A percentile compares a stretch with the other conserved stretches of the same genome.
Evolutionary conservation across 2,113 vertebrate genomes (phyloP).

Genomic region (Oncorhynchus mykiss): DNA sequence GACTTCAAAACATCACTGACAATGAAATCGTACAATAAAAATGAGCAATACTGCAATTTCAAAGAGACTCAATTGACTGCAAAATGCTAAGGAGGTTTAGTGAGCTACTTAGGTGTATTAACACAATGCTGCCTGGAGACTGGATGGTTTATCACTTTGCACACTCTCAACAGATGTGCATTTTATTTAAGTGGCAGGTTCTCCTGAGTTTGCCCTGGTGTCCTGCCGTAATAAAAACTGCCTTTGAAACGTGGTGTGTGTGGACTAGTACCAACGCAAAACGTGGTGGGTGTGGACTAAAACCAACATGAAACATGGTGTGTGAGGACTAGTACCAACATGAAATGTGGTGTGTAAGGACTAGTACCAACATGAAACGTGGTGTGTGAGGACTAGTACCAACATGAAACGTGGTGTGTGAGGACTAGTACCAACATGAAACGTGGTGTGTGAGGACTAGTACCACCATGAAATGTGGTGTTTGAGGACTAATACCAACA

Average conservation of each 20-base stretch:
- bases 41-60: not conserved
- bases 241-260: conserved; percentile 82
- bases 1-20: not conserved
- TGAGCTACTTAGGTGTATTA: conserved; percentile 48
- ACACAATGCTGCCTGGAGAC: conserved; percentile 46
- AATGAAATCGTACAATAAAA: not conserved
- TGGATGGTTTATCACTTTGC: conserved; percentile 59
- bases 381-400: too few species aligned
- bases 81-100: conserved; percentile 23
- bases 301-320: too few species aligned
- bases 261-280: conserved; percentile 79
- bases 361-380: too few species aligned
- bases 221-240: conserved; percentile 85
- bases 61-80: conserved; percentile 10
- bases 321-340: too few species aligned
- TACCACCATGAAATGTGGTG: too few species aligned
- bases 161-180: conserved; percentile 69
- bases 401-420: too few species aligned
- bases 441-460: too few species aligned
- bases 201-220: conserved; percentile 79
- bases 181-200: conserved; percentile 78
- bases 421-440: too few species aligned
- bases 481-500: too few species aligned
- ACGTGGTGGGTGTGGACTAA: too few species aligned
- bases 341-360: too few species aligned